phyloP scores from a whole-genome alignment of 2,888 invertebrate genomes.

The Eupithecia subumbrata region DNA sequence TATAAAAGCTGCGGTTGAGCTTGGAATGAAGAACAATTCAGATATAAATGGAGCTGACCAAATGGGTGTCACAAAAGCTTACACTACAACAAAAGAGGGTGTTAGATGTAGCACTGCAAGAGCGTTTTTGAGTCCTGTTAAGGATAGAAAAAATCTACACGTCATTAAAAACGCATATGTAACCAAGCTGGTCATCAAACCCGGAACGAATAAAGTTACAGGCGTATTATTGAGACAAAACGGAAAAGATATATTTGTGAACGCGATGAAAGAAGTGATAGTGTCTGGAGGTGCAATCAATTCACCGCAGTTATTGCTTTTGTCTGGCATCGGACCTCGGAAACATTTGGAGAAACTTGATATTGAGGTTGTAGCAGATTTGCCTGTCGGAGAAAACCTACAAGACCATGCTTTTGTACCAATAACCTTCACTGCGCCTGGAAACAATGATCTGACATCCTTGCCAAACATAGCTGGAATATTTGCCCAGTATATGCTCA shows the following conservation, averaged over 20 bases:
- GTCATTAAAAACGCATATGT: slow-evolving; percentile 81
- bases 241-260: slow-evolving; percentile 61
- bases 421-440: slow-evolving; percentile 60
- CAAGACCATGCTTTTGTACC: slow-evolving; percentile 80
- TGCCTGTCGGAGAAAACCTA: slow-evolving; percentile 81
- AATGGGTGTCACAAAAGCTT: slow-evolving; percentile 75
- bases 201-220: slow-evolving; percentile 68
- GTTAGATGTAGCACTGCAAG: slow-evolving; percentile 79
- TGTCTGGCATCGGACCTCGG: slow-evolving; percentile 81
- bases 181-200: slow-evolving; percentile 80
- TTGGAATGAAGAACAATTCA: slow-evolving; percentile 67
- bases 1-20: slow-evolving; percentile 69
- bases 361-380: slow-evolving; percentile 70
- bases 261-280: slow-evolving; percentile 77
- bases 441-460: slow-evolving; percentile 51
- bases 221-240: slow-evolving; percentile 69
- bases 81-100: slow-evolving; percentile 75
- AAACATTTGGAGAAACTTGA: slow-evolving; percentile 65
- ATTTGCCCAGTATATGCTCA: slow-evolving; percentile 73
- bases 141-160: slow-evolving; percentile 70
- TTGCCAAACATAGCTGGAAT: slow-evolving; percentile 57
- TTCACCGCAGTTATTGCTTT: slow-evolving; percentile 77
- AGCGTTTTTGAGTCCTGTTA: slow-evolving; percentile 75
- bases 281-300: slow-evolving; percentile 79
- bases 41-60: slow-evolving; percentile 73